phyloP scores from a whole-genome alignment of 1,140 invertebrate genomes.

The Drosophila eugracilis region DNA sequence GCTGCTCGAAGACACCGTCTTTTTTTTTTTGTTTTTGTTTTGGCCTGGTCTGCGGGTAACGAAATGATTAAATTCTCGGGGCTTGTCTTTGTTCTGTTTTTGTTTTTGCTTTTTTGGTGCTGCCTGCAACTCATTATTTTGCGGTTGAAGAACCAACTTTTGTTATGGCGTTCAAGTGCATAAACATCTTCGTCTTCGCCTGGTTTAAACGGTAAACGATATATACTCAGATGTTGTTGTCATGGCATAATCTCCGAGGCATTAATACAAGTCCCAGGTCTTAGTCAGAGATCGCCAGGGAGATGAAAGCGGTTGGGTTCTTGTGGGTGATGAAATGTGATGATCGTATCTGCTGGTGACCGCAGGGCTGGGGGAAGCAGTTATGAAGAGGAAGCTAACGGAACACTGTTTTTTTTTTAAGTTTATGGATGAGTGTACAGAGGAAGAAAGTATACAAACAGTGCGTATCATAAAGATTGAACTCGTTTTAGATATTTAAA shows the following conservation, averaged over 20 bases:
- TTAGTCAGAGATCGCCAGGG: slow-evolving; percentile 70
- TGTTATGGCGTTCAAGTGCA: slow-evolving; percentile 72
- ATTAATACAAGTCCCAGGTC: slow-evolving; percentile 57
- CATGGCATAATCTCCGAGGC: slow-evolving; percentile 66
- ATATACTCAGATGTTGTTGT: slow-evolving; percentile 52
- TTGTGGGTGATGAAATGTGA: slow-evolving; percentile 68
- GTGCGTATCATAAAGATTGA: too few species aligned
- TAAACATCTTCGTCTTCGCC: slow-evolving; percentile 61
- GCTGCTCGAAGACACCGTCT: slow-evolving; percentile 47
- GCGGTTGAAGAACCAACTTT: slow-evolving; percentile 72
- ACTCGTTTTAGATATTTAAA: too few species aligned
- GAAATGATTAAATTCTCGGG: slow-evolving; percentile 67
- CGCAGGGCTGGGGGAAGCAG: slow-evolving; percentile 14
- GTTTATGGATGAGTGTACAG: slow-evolving; percentile 25
- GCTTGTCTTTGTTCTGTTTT: slow-evolving; percentile 45
- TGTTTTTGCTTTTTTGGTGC: slow-evolving; percentile 18
- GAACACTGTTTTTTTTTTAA: slow-evolving; percentile 32
- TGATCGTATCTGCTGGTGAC: slow-evolving; percentile 70
- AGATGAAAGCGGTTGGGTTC: slow-evolving; percentile 55
- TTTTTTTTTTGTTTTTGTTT: too few species aligned
- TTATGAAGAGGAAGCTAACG: slow-evolving; percentile 37
- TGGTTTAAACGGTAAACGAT: slow-evolving; percentile 72
- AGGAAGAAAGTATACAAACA: slow-evolving; percentile 5
- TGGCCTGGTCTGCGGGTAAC: slow-evolving; percentile 8
- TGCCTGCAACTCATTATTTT: slow-evolving; percentile 72